Base-by-base conservation (phyloP, 2,888 invertebrate species). In the Argyresthia albistria region DNA sequence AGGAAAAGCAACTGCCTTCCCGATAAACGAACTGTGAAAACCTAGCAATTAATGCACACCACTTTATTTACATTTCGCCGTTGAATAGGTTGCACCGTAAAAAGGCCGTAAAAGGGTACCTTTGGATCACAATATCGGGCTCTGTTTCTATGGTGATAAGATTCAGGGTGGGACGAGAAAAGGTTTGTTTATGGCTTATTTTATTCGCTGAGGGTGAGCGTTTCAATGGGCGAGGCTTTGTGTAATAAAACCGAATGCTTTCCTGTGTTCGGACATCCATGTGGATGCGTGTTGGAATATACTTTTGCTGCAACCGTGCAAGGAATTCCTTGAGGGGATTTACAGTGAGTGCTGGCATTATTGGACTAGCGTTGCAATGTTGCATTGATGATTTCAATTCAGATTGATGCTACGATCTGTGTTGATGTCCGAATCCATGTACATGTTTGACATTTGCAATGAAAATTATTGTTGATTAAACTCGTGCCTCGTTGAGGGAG, bases 11-110 rank as follows among this genome's bases (percentile, higher is more conserved):
- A 59, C 63, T 58, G 57, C 50, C 55, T 56, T 59, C 42, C 65
- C 65, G 60, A 66, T 71, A 72, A 79, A 78, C 70, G 71, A 70
- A 73, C 78, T 71, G 73, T 74, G 67, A 77, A 80, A 78, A 76
- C 73, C 72, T 65, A 76, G 68, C 73, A 76, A 79, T 79, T 80
- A 81, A 76, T 75, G 73, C 72, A 75, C 69, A 65, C 70, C 69
- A 67, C 71, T 73, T 70, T 72, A 77, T 77, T 76, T 69, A 72
- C 76, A 79, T 77, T 74, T 75, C 66, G 69, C 67, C 69, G 55
- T 64, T 64, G 62, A 66, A 65, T 57, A 59, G 57, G 49, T 48
- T 51, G 46, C 45, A 45, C 53, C 37, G 48, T 35, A 37, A 54
- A 58, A 67, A 66, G 50, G 65, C 54, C 58, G 39, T 62, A 68